Base-by-base conservation (phyloP, 2,888 invertebrate species). In the Ceramica pisi region DNA sequence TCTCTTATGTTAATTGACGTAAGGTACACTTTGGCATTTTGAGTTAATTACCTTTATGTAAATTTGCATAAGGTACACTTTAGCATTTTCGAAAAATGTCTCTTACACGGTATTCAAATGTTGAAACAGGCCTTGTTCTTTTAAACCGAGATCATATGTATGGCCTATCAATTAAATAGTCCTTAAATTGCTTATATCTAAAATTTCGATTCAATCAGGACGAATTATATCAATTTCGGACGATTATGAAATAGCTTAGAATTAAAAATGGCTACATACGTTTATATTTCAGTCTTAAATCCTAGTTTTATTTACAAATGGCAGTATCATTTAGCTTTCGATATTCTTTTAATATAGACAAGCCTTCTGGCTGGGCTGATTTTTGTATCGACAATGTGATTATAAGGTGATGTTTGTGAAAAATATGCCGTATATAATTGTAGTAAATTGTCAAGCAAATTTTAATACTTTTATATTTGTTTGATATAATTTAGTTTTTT, bases 281-380 rank as follows among this genome's bases (percentile, higher is more conserved):
- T 77, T 67, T 70, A 69, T 35, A 81, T 75, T 48, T 90, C 92
- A 93, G 91, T 92, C 91, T 91, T 92, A 93, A 78, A 63, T 16
- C 56, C 93, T 94, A 94, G 67, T 77, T 77, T 88, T 94, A 93
- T 94, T 70, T 94, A 94, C 92, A 93, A 86, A 88, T 94, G 95
- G 95, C 95, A 95, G 95, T 94, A 91, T 93, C 83, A 78, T 91
- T 93, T 95, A 95, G 95, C 95, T 94, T 91, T 83, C 69, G 92
- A 91, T 90, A 86, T 87, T 80, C 1, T 75, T 80, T 64, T 63
- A 44, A 76, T 81, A 84, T 76, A 77, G 78, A 80, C 67, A 82
- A 73, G 79, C 80, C 78, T 68, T 68, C 59, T 55, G 80, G 72
- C 61, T 76, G 73, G 41, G 14, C n/a, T 62, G 76, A 72, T 67